Conservation (phyloP, 2,113 vertebrate species). For the Arvicanthis niloticus region DNA sequence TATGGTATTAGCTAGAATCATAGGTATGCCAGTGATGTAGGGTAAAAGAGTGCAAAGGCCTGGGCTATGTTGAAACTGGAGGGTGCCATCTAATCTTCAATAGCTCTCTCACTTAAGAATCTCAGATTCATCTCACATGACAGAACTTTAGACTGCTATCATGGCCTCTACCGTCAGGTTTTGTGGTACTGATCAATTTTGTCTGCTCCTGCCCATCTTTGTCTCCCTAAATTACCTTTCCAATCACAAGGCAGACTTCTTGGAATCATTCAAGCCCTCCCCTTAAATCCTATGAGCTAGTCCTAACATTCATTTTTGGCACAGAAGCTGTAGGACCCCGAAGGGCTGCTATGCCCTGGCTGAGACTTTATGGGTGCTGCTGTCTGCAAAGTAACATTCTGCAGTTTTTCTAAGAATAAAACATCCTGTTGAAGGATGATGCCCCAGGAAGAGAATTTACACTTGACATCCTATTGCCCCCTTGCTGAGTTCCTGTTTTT, state of each 20-base stretch:
- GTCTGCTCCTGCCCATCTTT: background rate
- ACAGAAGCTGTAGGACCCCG: background rate
- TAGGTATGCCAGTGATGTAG: background rate
- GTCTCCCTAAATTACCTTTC: background rate
- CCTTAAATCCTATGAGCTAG: constrained; percentile 10
- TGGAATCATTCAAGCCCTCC: background rate
- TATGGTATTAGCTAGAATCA: background rate
- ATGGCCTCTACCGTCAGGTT: background rate
- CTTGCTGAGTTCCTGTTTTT: too few relatives aligned
- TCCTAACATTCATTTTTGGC: background rate
- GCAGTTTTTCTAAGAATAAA: too few relatives aligned
- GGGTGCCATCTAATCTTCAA: background rate
- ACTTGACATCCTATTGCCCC: too few relatives aligned
- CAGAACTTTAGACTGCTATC: background rate
- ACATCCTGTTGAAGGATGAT: too few relatives aligned
- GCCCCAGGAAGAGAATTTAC: too few relatives aligned
- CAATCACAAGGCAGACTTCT: background rate
- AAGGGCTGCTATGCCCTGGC: too few relatives aligned
- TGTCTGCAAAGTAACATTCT: too few relatives aligned
- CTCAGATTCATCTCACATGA: background rate
- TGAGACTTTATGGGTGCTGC: too few relatives aligned
- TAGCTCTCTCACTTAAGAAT: constrained; percentile 3
- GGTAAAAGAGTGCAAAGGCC: background rate
- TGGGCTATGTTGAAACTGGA: background rate
- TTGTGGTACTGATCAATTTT: background rate